Evolutionary conservation across 2,797 vertebrate genomes (phyloP), one percentile per base, ranked within the genome.

Genomic region (Platyrinchus mystaceus): DNA sequence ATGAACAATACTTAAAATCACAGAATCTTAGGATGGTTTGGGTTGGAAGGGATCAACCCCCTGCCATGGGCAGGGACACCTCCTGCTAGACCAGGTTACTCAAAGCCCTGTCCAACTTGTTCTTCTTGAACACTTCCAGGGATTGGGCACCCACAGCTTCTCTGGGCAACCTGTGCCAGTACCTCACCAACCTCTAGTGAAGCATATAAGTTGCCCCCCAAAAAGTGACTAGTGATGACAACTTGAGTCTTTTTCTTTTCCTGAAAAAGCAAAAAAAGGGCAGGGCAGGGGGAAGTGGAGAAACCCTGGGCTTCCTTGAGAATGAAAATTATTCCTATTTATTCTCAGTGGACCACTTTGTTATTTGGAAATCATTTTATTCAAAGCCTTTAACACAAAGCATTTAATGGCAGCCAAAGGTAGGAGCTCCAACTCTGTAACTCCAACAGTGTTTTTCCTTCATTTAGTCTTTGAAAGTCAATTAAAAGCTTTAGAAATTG

Each of bases 401-500:
- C 21, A 24, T 71, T 77, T 86, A 59, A 44, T 46, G 84, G 56
- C 63, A 84, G 59, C 47, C 34, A 71, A 79, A 89, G 64, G 37
- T 87, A 71, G 82, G 27, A 81, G 22, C 85, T 93, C 58, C 43
- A 60, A 6, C 50, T 96, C 32, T 37, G 0, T 58, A 71, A 84
- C 6, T 41, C 41, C 36, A 80, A 21, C 7, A 41, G 64, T 71
- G 62, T 36, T 94, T 80, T 94, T 60, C 46, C 58, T 68, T 80
- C 39, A 36, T 1, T 58, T 34, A 92, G 20, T 62, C 46, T 79
- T 81, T 69, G 36, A 50, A 81, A 94, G n/a, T 69, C 85, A 88
- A 71, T 88, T 93, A 91, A 90, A 84, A 66, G 12, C 39, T 90
- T 84, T 50, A 85, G 53, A 90, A 94, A 89, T 41, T 91, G 66